Percentiles rank a stretch among this genome's conserved stretches.
These are phyloP conservation scores for Actinernus sp. DNA, from an alignment of 92 coral and sea anemone species.

Conservation along the genomic window DNA sequence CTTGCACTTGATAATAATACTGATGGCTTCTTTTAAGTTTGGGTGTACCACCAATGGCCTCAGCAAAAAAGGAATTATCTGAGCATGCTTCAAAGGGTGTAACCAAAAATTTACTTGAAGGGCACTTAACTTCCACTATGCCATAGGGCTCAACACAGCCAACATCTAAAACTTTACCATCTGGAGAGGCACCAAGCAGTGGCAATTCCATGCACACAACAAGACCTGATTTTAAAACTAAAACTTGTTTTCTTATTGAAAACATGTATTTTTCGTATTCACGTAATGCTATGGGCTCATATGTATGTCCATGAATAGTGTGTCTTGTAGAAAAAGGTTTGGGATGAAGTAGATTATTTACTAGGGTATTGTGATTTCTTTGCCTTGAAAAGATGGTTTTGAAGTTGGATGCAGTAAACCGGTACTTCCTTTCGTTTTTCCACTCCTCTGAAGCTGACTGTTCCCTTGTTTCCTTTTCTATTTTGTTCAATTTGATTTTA, in stretches of 20 bases:
- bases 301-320: constrained; percentile 56
- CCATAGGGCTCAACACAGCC: constrained; percentile 66
- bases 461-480: constrained; percentile 50
- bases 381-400: constrained; percentile 33
- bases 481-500: constrained; percentile 39
- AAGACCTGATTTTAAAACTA: constrained; percentile 52
- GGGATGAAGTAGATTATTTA: constrained; percentile 43
- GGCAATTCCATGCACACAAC: constrained; percentile 52
- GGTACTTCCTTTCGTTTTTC: constrained; percentile 52
- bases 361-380: constrained; percentile 57
- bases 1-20: constrained; percentile 72
- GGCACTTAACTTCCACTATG: constrained; percentile 72
- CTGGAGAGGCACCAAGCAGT: constrained; percentile 62
- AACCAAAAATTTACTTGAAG: constrained; percentile 58
- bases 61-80: constrained; percentile 42
- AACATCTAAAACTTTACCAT: constrained; percentile 72
- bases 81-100: constrained; percentile 78
- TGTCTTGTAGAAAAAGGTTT: constrained; percentile 41
- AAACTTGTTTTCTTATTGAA: constrained; percentile 32
- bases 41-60: constrained; percentile 39
- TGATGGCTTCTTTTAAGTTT: constrained; percentile 46
- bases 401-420: constrained; percentile 76
- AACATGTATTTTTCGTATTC: constrained; percentile 64
- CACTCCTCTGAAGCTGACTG: constrained; percentile 64
- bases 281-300: constrained; percentile 55